Percentiles rank a stretch among this genome's conserved stretches.
Conservation (phyloP, 2,113 vertebrate species). For the Pteronura brasiliensis region DNA sequence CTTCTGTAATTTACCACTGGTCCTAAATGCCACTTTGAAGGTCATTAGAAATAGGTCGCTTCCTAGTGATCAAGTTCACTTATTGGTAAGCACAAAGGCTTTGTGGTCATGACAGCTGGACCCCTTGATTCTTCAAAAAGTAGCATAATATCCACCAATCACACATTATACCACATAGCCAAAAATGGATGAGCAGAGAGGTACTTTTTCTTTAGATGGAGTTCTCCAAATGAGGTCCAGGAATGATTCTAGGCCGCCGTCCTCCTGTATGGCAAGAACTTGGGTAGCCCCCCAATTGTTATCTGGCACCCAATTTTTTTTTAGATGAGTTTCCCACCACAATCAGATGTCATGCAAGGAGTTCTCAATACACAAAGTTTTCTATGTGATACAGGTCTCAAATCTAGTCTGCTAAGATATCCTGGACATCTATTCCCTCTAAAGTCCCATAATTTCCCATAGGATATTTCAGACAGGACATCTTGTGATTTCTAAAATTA, state of each 20-base stretch:
- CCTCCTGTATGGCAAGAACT: not conserved
- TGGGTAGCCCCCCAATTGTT: not conserved
- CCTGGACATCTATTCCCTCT: not conserved
- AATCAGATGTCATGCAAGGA: not conserved
- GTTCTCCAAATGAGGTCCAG: not conserved
- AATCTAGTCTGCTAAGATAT: not conserved
- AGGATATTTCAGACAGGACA: not conserved
- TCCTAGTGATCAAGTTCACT: not conserved
- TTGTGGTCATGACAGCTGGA: not conserved
- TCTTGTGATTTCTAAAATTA: constrained; percentile 5
- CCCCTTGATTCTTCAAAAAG: not conserved
- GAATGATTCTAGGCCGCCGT: not conserved
- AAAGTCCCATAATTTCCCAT: not conserved
- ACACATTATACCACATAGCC: rapidly evolving
- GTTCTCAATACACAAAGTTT: not conserved
- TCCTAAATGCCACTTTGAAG: constrained; percentile 60
- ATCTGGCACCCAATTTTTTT: not conserved
- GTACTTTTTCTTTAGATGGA: not conserved
- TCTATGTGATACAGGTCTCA: not conserved
- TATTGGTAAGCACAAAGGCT: not conserved
- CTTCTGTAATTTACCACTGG: constrained; percentile 70
- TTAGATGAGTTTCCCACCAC: not conserved
- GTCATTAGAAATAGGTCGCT: constrained; percentile 29
- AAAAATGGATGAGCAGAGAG: not conserved
- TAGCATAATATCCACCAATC: not conserved